Evolutionary conservation across 2,113 vertebrate genomes (phyloP).

Genomic region (Rhinichthys klamathensis): DNA sequence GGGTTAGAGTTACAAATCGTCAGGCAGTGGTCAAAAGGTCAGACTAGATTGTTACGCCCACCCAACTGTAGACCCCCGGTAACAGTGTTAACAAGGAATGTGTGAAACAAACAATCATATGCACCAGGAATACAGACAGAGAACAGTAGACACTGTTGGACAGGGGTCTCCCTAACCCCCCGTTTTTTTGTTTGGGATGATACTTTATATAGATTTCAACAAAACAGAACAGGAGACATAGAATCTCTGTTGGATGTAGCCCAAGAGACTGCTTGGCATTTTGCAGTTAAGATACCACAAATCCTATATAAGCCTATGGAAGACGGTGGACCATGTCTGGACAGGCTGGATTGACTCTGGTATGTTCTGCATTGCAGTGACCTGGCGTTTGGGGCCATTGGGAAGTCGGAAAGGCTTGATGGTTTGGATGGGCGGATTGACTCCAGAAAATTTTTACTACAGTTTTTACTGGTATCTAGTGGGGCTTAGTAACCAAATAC

Average conservation of each 20-base stretch:
- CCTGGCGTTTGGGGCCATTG: constrained; percentile 22
- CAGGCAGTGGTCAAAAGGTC: constrained; percentile 45
- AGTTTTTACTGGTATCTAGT: constrained; percentile 59
- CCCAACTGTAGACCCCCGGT: constrained; percentile 4
- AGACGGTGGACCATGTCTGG: not conserved
- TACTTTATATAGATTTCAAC: constrained; percentile 23
- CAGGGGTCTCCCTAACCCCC: not conserved
- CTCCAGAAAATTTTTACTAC: constrained; percentile 63
- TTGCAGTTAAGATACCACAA: constrained; percentile 28
- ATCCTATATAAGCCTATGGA: constrained; percentile 36
- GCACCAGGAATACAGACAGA: constrained; percentile 17
- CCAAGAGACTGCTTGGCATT: constrained; percentile 17
- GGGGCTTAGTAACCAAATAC: constrained; percentile 60
- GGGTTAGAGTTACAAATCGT: constrained; percentile 17
- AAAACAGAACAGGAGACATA: constrained; percentile 15
- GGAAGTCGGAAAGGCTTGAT: constrained; percentile 58
- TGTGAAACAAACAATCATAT: constrained; percentile 69
- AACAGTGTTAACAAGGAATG: constrained; percentile 65
- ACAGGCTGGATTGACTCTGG: constrained; percentile 1
- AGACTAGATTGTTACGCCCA: constrained; percentile 30
- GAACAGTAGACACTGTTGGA: not conserved
- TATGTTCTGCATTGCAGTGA: constrained; percentile 32
- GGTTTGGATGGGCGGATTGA: constrained; percentile 53
- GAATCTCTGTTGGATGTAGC: constrained; percentile 29
- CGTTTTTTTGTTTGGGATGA: constrained; percentile 21